phyloP scores from a whole-genome alignment of 2,113 vertebrate species.

The Hippopotamus amphibius region DNA sequence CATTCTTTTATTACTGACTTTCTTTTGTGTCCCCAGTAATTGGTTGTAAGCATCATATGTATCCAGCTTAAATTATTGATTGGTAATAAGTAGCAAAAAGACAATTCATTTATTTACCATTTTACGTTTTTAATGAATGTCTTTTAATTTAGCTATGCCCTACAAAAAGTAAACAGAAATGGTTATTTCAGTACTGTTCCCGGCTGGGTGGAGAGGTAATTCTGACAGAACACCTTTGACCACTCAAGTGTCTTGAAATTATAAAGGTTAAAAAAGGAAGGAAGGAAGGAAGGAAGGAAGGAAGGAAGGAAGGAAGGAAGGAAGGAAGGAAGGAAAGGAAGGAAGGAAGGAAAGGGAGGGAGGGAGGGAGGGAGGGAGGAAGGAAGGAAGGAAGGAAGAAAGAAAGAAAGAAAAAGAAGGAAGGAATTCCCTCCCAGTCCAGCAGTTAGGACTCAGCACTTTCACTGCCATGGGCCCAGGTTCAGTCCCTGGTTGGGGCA shows the following conservation, averaged over 20 bases:
- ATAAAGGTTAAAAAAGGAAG: neutral
- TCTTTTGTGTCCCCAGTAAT: conserved; percentile 25
- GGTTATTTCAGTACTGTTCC: neutral
- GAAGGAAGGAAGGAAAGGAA: neutral
- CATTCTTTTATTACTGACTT: neutral
- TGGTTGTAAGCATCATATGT: neutral
- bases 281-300: neutral
- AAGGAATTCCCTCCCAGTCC: too few relatives aligned
- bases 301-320: neutral
- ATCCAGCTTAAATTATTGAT: neutral
- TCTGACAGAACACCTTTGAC: conserved; percentile 28
- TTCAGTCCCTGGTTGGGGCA: too few relatives aligned
- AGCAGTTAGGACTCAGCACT: too few relatives aligned
- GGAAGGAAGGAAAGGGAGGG: too few relatives aligned
- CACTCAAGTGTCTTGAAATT: neutral
- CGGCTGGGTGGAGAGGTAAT: neutral
- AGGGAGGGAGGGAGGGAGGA: too few relatives aligned
- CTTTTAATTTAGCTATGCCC: neutral
- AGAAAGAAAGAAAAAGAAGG: neutral
- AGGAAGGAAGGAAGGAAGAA: too few relatives aligned
- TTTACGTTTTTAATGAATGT: neutral
- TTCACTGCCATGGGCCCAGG: too few relatives aligned
- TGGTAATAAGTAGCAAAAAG: conserved; percentile 22
- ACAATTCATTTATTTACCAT: conserved; percentile 16
- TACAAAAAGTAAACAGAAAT: conserved; percentile 25